phyloP scores from a whole-genome alignment of 1,140 invertebrate species.

The Halictus rubicundus region DNA sequence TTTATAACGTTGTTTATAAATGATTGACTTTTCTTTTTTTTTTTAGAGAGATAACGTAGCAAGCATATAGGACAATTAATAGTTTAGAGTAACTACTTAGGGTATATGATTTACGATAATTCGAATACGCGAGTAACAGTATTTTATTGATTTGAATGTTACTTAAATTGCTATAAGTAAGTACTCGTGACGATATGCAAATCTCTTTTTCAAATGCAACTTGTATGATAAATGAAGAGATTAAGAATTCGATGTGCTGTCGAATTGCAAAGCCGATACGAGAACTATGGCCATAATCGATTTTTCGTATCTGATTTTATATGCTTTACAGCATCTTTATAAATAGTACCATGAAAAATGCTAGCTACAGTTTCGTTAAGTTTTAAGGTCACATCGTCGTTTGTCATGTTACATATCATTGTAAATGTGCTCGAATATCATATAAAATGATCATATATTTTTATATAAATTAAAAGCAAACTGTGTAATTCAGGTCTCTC shows the following conservation, averaged over 20 bases:
- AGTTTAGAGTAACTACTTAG: not conserved
- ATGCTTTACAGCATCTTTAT: not conserved
- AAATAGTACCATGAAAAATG: not conserved
- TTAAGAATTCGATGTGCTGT: not conserved
- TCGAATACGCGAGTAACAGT: not conserved
- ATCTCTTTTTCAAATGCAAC: not conserved
- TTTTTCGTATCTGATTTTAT: not conserved
- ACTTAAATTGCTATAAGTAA: not conserved
- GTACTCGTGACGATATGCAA: not conserved
- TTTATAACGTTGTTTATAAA: slow-evolving; percentile 13
- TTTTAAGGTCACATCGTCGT: not conserved
- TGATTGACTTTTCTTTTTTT: slow-evolving; percentile 21
- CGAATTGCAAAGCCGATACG: not conserved
- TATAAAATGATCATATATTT: slow-evolving; percentile 35
- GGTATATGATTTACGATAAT: not conserved
- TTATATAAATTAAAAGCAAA: slow-evolving; percentile 23
- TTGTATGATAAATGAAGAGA: not conserved
- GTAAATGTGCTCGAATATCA: slow-evolving; percentile 28
- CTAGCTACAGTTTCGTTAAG: not conserved
- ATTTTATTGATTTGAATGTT: slow-evolving; percentile 8
- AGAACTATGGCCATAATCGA: not conserved
- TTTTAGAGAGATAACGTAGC: slow-evolving; percentile 13
- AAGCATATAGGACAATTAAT: not conserved
- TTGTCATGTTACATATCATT: not conserved
- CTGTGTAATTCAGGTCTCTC: slow-evolving; percentile 1